phyloP scores from a whole-genome alignment of 2,888 invertebrate genomes.

The Steromphala cineraria region DNA sequence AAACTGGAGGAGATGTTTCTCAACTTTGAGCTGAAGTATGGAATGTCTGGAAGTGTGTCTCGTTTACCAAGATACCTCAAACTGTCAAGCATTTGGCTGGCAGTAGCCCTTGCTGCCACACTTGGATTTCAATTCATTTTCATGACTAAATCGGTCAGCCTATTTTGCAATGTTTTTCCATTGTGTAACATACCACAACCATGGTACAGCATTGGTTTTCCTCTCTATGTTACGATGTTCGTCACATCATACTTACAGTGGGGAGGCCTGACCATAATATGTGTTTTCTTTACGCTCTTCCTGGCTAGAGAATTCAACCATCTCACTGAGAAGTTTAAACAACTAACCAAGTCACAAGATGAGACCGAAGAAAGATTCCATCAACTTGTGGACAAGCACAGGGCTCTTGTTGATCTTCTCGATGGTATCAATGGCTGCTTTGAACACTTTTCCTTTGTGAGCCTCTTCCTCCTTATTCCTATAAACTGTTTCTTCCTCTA shows the following conservation, averaged over 20 bases:
- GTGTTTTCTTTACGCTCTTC: neutral
- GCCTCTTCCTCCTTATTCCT: too few relatives aligned
- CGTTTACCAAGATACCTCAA: too few relatives aligned
- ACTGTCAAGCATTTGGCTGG: too few relatives aligned
- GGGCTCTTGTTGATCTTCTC: too few relatives aligned
- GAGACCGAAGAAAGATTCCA: neutral
- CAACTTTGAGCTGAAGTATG: too few relatives aligned
- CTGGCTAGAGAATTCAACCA: neutral
- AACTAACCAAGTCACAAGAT: neutral
- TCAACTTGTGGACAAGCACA: neutral
- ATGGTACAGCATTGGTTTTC: neutral
- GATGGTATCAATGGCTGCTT: too few relatives aligned
- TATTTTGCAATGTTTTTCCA: neutral
- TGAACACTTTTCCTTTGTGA: too few relatives aligned
- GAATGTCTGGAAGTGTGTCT: too few relatives aligned
- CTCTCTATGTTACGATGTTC: neutral
- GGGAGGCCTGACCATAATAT: neutral
- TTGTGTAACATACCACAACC: neutral
- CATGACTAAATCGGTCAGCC: neutral
- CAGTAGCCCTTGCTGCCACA: too few relatives aligned
- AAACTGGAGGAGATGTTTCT: too few relatives aligned
- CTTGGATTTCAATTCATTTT: too few relatives aligned
- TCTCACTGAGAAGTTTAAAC: neutral
- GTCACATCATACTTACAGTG: neutral
- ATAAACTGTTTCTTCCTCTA: too few relatives aligned